Conservation (phyloP, 1,140 invertebrate genomes). For the Drosophila arawakana region DNA sequence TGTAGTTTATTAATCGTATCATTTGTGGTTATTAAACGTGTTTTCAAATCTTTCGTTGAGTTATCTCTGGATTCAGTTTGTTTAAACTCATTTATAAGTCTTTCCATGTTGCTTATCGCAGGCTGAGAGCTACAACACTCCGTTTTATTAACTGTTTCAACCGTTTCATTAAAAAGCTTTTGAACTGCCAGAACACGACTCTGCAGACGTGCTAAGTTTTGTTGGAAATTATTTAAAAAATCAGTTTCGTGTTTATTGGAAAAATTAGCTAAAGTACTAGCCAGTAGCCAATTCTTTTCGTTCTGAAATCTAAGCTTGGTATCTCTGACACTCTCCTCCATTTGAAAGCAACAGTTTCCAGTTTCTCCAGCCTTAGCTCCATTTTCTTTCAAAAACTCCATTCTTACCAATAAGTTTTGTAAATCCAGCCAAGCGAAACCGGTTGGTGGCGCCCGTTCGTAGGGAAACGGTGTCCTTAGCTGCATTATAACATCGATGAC, state of each 20-base stretch:
- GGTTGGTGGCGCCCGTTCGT: background rate
- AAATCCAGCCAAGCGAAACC: slow-evolving; percentile 33
- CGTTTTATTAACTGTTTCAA: too few relatives aligned
- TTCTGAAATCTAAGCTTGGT: background rate
- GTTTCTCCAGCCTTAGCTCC: background rate
- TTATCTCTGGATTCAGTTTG: background rate
- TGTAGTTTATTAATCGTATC: background rate
- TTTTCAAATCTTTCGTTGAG: background rate
- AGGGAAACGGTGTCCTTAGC: background rate
- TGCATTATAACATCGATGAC: slow-evolving; percentile 40
- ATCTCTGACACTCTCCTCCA: background rate
- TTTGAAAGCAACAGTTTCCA: slow-evolving; percentile 39
- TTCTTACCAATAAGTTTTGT: slow-evolving; percentile 25
- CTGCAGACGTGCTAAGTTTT: background rate
- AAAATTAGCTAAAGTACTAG: too few relatives aligned
- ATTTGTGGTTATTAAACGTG: background rate
- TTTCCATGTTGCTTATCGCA: background rate
- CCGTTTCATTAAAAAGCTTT: background rate
- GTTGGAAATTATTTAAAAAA: background rate
- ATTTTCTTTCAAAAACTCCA: slow-evolving; percentile 31
- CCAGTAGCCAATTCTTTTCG: background rate
- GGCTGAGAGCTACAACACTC: background rate
- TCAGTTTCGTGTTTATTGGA: background rate
- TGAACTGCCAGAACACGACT: background rate
- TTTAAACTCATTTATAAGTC: background rate